Base-by-base conservation (phyloP, 1,140 invertebrate genomes). In the Protaetia brevitarsis region DNA sequence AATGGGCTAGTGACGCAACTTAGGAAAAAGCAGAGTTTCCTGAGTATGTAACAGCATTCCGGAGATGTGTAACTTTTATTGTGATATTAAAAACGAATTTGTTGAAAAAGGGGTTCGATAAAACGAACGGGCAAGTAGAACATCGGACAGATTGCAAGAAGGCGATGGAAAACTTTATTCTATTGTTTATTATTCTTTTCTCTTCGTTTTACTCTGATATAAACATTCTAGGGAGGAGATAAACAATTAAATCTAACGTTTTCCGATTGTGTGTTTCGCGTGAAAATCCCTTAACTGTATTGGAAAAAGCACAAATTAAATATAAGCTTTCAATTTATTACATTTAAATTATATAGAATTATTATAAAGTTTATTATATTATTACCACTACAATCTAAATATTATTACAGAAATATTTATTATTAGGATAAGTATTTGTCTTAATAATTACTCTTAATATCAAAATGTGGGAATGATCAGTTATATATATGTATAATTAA, bases 71-170 rank as follows among this genome's bases (percentile, higher is more conserved):
- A 61, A 61, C 59, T 58, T 58, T 58, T 65, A 70, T 63, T 70
- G 69, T 72, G 71, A 72, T 72, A 72, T 66, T 65, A 28, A 59
- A 68, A 72, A 70, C 71, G 71, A 69, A 72, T 72, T 72, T 70
- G 67, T 67, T 62, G 27, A 56, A 65, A 63, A 58, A 58, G 26
- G 28, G 30, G 31, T 37, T 16, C 21, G 56, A 64, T 37, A 64
- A 63, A 11, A 66, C 23, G 30, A 56, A 57, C 5, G 45, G 29
- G 27, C 13, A 62, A 23, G 29, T 34, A 11, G 31, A 21, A 61
- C 11, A 61, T 19, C 19, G 26, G 31, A 26, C n/a, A 5, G 29
- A 36, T 34, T 5, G 28, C 23, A 36, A 8, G 60, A 21, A 5
- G 7, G 16, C 8, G 29, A 6, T 62, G 60, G 21, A 23, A 27